These are phyloP conservation scores for Dione juno DNA, from an alignment of 2,888 invertebrate species.

Conservation along the genomic window DNA sequence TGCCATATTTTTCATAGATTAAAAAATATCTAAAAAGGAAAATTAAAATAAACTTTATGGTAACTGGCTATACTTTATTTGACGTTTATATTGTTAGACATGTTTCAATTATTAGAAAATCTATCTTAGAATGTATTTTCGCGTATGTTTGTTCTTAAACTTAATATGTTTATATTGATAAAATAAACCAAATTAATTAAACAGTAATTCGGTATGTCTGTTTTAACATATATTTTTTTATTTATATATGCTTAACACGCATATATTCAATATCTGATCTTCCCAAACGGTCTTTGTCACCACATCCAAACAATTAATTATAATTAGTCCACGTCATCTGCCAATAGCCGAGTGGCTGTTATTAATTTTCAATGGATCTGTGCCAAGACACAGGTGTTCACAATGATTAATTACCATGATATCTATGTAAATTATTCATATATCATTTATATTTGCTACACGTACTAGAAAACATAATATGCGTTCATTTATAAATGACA, in stretches of 20 bases:
- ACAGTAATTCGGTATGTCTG: too few relatives aligned
- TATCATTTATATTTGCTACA: slow-evolving; percentile 16
- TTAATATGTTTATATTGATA: too few relatives aligned
- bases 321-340: slow-evolving; percentile 57
- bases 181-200: too few relatives aligned
- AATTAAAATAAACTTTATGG: background rate
- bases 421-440: slow-evolving; percentile 40
- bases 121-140: too few relatives aligned
- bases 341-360: slow-evolving; percentile 52
- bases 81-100: too few relatives aligned
- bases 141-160: too few relatives aligned
- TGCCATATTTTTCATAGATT: background rate
- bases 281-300: slow-evolving; percentile 31
- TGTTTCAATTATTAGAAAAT: too few relatives aligned
- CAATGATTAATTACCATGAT: slow-evolving; percentile 45
- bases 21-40: background rate
- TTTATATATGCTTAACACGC: background rate
- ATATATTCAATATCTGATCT: background rate
- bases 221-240: background rate
- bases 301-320: slow-evolving; percentile 62
- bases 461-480: background rate
- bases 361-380: slow-evolving; percentile 60
- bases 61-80: too few relatives aligned
- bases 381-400: slow-evolving; percentile 44
- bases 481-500: slow-evolving; percentile 16